phyloP scores from a whole-genome alignment of 2,888 invertebrate genomes.

The Meiosimyza platycephala region DNA sequence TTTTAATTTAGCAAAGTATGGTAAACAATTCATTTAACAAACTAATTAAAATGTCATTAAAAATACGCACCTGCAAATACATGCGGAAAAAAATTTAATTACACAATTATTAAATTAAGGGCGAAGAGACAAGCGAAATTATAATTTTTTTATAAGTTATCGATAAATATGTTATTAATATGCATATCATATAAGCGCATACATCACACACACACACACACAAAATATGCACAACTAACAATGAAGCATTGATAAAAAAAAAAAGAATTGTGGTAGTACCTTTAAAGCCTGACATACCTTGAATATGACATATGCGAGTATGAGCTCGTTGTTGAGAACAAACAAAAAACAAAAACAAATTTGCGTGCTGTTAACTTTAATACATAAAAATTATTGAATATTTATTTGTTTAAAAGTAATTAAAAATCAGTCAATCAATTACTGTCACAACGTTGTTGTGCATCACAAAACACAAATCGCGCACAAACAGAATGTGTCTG shows the following conservation, averaged over 20 bases:
- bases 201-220: not conserved
- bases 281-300: not conserved
- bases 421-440: constrained; percentile 45
- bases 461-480: not conserved
- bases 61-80: not conserved
- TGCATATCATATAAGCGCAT: constrained; percentile 8
- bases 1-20: not conserved
- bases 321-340: not conserved
- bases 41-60: constrained; percentile 60
- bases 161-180: constrained; percentile 16
- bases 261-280: not conserved
- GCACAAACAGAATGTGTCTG: not conserved
- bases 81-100: not conserved
- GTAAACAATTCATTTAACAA: constrained; percentile 48
- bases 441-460: constrained; percentile 18
- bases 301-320: constrained; percentile 3
- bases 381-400: not conserved
- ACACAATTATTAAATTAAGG: no score
- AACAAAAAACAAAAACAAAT: constrained; percentile 7
- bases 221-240: no score
- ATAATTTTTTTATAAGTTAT: not conserved
- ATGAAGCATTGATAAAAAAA: not conserved
- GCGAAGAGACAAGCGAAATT: no score
- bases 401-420: constrained; percentile 28
- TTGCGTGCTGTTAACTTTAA: not conserved